Conservation (phyloP, 2,888 invertebrate genomes). For the Lycia hirtaria region DNA sequence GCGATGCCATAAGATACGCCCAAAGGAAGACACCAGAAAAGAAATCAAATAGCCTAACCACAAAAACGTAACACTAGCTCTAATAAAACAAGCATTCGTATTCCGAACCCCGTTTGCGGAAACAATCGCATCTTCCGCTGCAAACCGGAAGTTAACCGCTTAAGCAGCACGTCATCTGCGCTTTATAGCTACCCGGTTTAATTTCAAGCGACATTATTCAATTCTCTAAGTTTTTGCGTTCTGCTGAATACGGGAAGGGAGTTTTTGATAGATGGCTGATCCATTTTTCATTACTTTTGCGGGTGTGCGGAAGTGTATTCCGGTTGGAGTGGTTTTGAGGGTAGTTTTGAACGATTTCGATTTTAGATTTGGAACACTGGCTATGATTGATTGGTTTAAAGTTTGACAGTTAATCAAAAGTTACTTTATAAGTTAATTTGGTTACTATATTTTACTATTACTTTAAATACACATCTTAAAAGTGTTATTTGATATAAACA, state of each 20-base stretch:
- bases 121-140: conserved; percentile 37
- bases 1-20: neutral
- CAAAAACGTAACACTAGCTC: conserved; percentile 16
- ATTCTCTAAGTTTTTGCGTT: conserved; percentile 68
- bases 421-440: too few species aligned
- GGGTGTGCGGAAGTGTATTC: conserved; percentile 13
- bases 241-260: conserved; percentile 61
- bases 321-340: conserved; percentile 16
- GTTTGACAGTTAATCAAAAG: neutral
- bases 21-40: neutral
- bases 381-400: conserved; percentile 2
- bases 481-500: too few species aligned
- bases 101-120: conserved; percentile 25
- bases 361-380: neutral
- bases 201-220: conserved; percentile 82
- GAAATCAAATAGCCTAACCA: neutral
- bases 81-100: conserved; percentile 40
- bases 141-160: conserved; percentile 54
- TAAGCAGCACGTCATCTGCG: conserved; percentile 71
- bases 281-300: conserved; percentile 73
- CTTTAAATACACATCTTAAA: too few species aligned
- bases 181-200: conserved; percentile 78
- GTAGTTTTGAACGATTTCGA: conserved; percentile 13
- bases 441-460: too few species aligned
- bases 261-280: conserved; percentile 80